Evolutionary conservation across 2,797 vertebrate species (phyloP).

Genomic region (Onychomys arenicola): DNA sequence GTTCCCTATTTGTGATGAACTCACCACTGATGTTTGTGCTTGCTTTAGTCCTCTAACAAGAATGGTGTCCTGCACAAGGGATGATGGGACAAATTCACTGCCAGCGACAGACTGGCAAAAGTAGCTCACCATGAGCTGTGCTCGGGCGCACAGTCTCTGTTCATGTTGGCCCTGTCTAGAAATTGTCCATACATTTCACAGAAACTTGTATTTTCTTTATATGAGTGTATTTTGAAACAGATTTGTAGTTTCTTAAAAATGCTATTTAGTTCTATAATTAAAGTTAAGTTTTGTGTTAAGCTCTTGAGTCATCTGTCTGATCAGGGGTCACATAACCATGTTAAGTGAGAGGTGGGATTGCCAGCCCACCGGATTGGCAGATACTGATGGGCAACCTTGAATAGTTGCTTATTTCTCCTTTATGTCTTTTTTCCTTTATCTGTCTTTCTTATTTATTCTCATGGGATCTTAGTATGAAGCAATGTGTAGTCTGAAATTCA

Average conservation of each 20-base stretch:
- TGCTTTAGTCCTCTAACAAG: too few relatives aligned
- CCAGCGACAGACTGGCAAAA: neutral
- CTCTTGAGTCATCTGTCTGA: neutral
- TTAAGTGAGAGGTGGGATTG: neutral
- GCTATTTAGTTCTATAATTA: neutral
- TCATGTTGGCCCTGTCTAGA: neutral
- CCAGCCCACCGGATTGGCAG: neutral
- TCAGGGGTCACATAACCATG: neutral
- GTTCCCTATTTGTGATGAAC: too few relatives aligned
- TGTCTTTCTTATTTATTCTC: neutral
- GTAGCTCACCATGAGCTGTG: neutral
- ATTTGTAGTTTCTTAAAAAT: neutral
- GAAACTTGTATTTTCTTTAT: conserved; percentile 74
- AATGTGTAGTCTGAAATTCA: neutral
- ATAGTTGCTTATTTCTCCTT: neutral
- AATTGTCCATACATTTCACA: conserved; percentile 53
- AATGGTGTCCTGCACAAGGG: neutral
- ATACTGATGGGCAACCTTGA: neutral
- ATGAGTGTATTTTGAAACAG: conserved; percentile 79
- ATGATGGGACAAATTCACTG: neutral
- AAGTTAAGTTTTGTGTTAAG: neutral
- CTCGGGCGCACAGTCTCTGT: conserved; percentile 54
- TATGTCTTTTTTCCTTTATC: neutral
- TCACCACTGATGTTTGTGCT: neutral
- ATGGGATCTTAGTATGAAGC: neutral